Evolutionary conservation across 2,888 invertebrate species (phyloP).

Genomic region (Ectemnius cavifrons): DNA sequence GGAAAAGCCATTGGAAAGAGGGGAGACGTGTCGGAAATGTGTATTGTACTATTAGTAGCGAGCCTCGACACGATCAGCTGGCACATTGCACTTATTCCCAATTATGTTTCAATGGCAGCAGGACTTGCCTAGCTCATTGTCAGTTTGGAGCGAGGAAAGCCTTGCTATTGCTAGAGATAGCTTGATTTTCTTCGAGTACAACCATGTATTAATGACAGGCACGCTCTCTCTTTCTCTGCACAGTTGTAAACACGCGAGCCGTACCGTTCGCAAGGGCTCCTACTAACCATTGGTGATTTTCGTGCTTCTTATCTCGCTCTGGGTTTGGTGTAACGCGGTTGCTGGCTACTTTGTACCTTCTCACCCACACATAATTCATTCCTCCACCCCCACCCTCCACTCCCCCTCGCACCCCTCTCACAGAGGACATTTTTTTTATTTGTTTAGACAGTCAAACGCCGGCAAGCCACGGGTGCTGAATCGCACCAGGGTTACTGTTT

Average conservation of each 20-base stretch:
- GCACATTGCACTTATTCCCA: too few relatives aligned
- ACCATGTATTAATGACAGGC: constrained; percentile 20
- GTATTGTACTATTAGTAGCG: too few relatives aligned
- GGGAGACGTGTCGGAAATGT: too few relatives aligned
- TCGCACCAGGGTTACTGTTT: constrained; percentile 41
- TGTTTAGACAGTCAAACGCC: constrained; percentile 19
- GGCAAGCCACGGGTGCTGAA: constrained; percentile 14
- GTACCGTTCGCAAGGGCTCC: constrained; percentile 64
- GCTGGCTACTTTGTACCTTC: constrained; percentile 75
- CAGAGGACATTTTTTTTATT: constrained; percentile 1
- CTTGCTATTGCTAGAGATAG: neutral
- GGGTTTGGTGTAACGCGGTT: constrained; percentile 78
- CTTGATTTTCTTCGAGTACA: neutral
- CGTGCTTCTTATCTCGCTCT: constrained; percentile 68
- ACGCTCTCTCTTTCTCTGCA: constrained; percentile 53
- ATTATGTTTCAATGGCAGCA: neutral
- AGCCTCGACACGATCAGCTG: too few relatives aligned
- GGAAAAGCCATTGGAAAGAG: too few relatives aligned
- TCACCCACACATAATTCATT: constrained; percentile 20
- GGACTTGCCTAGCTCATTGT: neutral
- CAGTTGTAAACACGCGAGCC: constrained; percentile 60
- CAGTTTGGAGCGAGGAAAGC: too few relatives aligned
- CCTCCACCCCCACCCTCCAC: constrained; percentile 27
- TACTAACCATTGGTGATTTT: constrained; percentile 72
- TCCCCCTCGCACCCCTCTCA: constrained; percentile 5